A percentile compares a stretch with the other conserved stretches of the same genome.
phyloP scores from a whole-genome alignment of 2,113 vertebrate species.

The Syngnathus floridae region DNA sequence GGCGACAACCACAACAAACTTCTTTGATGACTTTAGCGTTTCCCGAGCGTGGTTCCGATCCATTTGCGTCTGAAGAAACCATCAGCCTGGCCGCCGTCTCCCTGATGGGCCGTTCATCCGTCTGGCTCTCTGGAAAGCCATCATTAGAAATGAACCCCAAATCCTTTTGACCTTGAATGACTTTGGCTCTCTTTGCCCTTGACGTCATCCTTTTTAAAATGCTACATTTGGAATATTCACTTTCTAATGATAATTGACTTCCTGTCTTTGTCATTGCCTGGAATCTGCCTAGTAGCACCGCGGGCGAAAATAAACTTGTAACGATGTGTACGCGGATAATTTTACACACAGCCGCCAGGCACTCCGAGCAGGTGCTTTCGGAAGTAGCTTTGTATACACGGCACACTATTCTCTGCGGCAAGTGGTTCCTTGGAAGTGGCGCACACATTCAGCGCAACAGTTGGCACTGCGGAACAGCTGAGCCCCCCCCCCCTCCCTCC shows the following conservation, averaged over 20 bases:
- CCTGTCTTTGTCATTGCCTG: slow-evolving; percentile 4
- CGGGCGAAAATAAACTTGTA: slow-evolving; percentile 69
- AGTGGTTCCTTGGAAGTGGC: slow-evolving; percentile 29
- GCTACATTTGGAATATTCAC: not conserved
- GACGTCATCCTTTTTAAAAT: not conserved
- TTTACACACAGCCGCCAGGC: slow-evolving; percentile 50
- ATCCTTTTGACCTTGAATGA: not conserved
- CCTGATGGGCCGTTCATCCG: not conserved
- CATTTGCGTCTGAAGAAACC: slow-evolving; percentile 2
- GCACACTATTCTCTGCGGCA: slow-evolving; percentile 46
- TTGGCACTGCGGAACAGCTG: slow-evolving; percentile 28
- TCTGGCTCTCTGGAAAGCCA: not conserved
- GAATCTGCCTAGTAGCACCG: slow-evolving; percentile 70
- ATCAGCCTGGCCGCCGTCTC: not conserved
- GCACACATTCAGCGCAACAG: slow-evolving; percentile 16
- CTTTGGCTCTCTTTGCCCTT: not conserved
- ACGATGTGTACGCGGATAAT: slow-evolving; percentile 61
- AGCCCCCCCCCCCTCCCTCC: not conserved
- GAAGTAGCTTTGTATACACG: slow-evolving; percentile 56
- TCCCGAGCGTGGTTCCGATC: not conserved
- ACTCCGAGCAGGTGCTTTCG: slow-evolving; percentile 37
- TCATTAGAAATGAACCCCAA: not conserved
- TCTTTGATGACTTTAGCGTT: slow-evolving; percentile 2
- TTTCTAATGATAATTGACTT: too few species aligned
- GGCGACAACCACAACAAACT: not conserved